Conservation (phyloP, 2,113 vertebrate genomes). For the Pipra filicauda region DNA sequence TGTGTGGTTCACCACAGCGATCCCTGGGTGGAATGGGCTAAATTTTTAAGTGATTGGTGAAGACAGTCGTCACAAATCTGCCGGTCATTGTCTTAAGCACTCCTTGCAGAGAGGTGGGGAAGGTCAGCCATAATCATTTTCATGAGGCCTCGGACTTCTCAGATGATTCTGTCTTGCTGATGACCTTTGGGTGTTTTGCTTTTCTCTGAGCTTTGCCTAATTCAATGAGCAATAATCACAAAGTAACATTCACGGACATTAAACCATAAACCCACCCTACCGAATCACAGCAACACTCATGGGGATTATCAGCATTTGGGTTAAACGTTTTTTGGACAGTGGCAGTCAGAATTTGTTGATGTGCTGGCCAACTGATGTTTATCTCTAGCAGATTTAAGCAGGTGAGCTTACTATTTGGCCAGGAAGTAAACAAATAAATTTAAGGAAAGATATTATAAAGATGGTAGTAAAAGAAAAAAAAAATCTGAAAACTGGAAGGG, state of each 20-base stretch:
- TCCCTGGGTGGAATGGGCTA: fast-evolving
- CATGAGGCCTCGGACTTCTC: neutral
- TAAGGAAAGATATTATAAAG: neutral
- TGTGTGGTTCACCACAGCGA: fast-evolving
- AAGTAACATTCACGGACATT: neutral
- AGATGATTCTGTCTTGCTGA: neutral
- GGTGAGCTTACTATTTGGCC: neutral
- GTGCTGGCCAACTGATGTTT: neutral
- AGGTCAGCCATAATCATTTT: neutral
- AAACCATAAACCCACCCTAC: constrained; percentile 1
- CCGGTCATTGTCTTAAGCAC: neutral
- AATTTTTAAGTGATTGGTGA: neutral
- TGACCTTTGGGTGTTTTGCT: constrained; percentile 21
- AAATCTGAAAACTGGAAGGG: neutral
- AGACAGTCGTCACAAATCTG: neutral
- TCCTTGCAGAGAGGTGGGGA: neutral
- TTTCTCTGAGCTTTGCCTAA: constrained; percentile 12
- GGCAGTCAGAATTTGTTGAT: neutral
- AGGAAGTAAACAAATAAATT: neutral
- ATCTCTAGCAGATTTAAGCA: neutral
- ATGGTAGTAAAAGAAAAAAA: neutral
- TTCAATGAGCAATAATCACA: constrained; percentile 27
- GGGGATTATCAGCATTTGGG: neutral
- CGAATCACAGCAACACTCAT: neutral
- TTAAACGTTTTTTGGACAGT: neutral